phyloP scores from a whole-genome alignment of 2,888 invertebrate genomes.

The Dicycla oo region DNA sequence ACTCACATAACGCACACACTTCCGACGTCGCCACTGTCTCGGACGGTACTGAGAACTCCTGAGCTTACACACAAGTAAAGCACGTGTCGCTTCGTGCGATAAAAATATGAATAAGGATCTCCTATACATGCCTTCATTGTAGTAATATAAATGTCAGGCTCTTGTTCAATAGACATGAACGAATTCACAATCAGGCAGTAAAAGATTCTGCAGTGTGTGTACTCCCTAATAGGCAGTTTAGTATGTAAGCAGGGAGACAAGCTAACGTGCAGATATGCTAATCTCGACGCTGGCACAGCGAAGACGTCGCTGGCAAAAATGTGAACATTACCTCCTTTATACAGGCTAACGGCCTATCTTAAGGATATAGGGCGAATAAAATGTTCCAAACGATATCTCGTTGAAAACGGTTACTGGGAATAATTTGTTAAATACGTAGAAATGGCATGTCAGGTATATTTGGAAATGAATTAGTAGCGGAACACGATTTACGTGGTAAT shows the following conservation, averaged over 20 bases:
- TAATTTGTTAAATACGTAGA: conserved; percentile 14
- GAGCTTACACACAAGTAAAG: no score
- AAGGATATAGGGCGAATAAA: conserved; percentile 17
- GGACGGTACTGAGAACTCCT: no score
- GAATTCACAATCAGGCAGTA: neutral
- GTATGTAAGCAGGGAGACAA: conserved; percentile 22
- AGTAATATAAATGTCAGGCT: neutral
- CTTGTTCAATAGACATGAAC: neutral
- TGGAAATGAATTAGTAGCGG: conserved; percentile 18
- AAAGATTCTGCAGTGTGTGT: conserved; percentile 21
- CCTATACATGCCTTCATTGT: no score
- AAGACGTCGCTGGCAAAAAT: conserved; percentile 41
- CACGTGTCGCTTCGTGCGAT: no score
- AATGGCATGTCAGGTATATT: conserved; percentile 7
- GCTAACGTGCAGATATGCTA: conserved; percentile 55
- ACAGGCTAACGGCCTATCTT: conserved; percentile 11
- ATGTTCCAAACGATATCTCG: conserved; percentile 27
- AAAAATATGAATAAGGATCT: no score
- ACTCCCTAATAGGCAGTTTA: conserved; percentile 13
- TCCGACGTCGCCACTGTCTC: no score
- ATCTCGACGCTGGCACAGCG: conserved; percentile 31
- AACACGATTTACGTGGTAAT: conserved; percentile 11
- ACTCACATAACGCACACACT: no score
- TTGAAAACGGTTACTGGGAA: conserved; percentile 15
- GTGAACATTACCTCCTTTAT: conserved; percentile 31